Evolutionary conservation across 2,888 invertebrate species (phyloP).

Genomic region (Stratiomys singularior): DNA sequence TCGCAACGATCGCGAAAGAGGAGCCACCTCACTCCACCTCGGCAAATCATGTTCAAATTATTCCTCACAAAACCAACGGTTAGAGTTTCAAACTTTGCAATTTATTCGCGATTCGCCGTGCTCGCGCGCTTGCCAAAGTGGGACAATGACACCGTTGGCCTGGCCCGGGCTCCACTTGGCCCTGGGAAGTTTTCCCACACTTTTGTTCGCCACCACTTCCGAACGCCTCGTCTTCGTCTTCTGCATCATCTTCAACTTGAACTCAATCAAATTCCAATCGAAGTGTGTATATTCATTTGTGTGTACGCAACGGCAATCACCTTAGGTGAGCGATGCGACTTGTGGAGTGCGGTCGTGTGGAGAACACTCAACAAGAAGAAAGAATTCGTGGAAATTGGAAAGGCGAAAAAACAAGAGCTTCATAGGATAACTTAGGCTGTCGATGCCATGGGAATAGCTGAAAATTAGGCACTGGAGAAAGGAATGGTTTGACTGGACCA

Average conservation of each 20-base stretch:
- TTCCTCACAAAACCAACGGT: neutral
- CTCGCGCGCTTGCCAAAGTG: neutral
- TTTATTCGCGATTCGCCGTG: neutral
- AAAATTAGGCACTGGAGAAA: too few relatives aligned
- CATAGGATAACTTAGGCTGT: too few relatives aligned
- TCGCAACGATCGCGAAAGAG: neutral
- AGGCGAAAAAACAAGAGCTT: too few relatives aligned
- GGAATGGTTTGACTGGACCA: too few relatives aligned
- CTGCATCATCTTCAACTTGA: neutral
- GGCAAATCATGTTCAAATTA: neutral
- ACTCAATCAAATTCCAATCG: conserved; percentile 5
- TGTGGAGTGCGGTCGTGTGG: neutral
- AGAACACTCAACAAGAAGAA: too few relatives aligned
- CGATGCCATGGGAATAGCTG: too few relatives aligned
- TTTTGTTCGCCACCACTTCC: neutral
- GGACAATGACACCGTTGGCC: conserved; percentile 5
- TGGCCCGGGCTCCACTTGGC: neutral
- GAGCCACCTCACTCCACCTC: neutral
- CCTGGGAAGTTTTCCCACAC: conserved; percentile 15
- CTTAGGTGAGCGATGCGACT: neutral
- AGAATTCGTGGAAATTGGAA: too few relatives aligned
- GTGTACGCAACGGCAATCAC: neutral
- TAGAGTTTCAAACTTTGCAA: neutral
- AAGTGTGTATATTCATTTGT: neutral
- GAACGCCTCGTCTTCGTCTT: neutral